A percentile compares a stretch with the other conserved stretches of the same genome.
Evolutionary conservation across 2,888 invertebrate genomes (phyloP).

Genomic region (Kuschelorhynchus macadamiae): DNA sequence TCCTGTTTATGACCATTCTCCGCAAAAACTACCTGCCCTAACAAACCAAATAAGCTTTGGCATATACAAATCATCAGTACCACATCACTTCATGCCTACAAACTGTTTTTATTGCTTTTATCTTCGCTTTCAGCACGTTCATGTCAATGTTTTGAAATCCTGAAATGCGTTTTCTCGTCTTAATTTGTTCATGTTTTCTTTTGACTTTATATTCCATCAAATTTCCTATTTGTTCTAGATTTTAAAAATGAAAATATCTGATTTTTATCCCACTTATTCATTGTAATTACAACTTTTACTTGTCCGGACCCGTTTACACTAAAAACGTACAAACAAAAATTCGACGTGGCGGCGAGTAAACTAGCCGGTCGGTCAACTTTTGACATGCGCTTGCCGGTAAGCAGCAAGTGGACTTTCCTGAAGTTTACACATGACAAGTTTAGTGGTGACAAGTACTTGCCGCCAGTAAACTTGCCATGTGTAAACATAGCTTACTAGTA

Average conservation of each 20-base stretch:
- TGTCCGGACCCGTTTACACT: background rate
- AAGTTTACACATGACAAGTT: constrained; percentile 10
- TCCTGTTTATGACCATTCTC: constrained; percentile 53
- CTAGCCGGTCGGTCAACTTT: constrained; percentile 32
- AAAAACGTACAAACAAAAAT: background rate
- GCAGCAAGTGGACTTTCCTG: constrained; percentile 26
- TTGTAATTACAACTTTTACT: background rate
- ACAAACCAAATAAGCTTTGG: constrained; percentile 62
- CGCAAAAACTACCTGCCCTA: constrained; percentile 64
- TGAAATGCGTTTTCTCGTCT: background rate
- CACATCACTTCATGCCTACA: constrained; percentile 25
- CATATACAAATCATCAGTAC: constrained; percentile 55
- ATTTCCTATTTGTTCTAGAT: background rate
- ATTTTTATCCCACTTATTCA: constrained; percentile 6
- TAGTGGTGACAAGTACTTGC: background rate
- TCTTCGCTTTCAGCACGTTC: constrained; percentile 20
- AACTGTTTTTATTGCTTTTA: constrained; percentile 23
- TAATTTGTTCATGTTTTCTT: constrained; percentile 2
- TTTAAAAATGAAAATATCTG: background rate
- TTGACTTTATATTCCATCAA: constrained; percentile 1
- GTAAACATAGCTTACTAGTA: no score
- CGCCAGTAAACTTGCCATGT: no score
- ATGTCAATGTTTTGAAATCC: constrained; percentile 21
- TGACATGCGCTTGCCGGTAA: constrained; percentile 24
- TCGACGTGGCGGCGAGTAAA: constrained; percentile 10